Evolutionary conservation across 2,113 vertebrate genomes (phyloP).

Genomic region (Toxostoma redivivum): DNA sequence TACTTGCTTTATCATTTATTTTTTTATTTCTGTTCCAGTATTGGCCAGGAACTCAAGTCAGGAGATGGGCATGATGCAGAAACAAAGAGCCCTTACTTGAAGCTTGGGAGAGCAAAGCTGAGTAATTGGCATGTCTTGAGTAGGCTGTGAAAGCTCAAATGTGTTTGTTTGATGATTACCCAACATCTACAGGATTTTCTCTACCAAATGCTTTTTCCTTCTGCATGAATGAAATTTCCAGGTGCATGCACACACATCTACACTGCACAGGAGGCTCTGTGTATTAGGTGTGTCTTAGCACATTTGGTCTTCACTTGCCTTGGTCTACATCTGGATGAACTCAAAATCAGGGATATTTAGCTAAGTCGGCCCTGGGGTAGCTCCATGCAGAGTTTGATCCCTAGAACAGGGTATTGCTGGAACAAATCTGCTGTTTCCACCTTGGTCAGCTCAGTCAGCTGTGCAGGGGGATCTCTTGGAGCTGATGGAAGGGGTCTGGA

Average conservation of each 20-base stretch:
- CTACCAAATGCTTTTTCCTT: not conserved
- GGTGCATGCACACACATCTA: not conserved
- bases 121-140: not conserved
- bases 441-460: not conserved
- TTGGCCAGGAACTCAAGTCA: not conserved
- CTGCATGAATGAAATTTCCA: conserved; percentile 6
- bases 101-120: not conserved
- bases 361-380: not conserved
- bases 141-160: not conserved
- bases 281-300: not conserved
- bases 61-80: not conserved
- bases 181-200: not conserved
- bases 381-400: not conserved
- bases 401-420: not conserved
- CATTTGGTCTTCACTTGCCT: not conserved
- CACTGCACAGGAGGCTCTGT: not conserved
- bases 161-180: conserved; percentile 17
- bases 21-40: not conserved
- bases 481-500: not conserved
- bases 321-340: not conserved
- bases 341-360: not conserved
- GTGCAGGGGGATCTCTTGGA: not conserved
- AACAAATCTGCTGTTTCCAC: not conserved
- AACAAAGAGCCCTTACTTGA: not conserved
- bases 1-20: not conserved